A percentile compares a stretch with the other conserved stretches of the same genome.
phyloP scores from a whole-genome alignment of 2,888 invertebrate species.

The Lomographa bimaculata region DNA sequence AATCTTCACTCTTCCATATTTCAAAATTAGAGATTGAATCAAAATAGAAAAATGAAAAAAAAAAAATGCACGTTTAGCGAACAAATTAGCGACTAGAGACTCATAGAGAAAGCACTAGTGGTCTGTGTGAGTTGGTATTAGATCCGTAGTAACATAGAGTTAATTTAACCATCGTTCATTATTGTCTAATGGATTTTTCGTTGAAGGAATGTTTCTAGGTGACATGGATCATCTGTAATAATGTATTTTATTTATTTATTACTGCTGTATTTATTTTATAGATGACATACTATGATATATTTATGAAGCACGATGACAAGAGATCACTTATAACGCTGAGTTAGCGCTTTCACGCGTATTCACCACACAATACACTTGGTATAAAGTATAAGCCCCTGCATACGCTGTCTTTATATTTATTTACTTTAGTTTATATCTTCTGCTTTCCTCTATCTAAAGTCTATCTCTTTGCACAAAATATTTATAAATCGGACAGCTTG shows the following conservation, averaged over 20 bases:
- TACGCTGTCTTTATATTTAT: conserved; percentile 23
- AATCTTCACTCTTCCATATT: conserved; percentile 83
- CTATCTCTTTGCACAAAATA: conserved; percentile 15
- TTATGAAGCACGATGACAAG: conserved; percentile 45
- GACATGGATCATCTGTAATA: conserved; percentile 63
- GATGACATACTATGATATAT: conserved; percentile 34
- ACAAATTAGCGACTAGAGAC: conserved; percentile 54
- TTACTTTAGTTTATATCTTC: conserved; percentile 16
- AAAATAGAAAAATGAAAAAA: conserved; percentile 49
- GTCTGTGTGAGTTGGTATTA: conserved; percentile 66
- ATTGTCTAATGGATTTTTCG: conserved; percentile 37
- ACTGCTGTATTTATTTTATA: conserved; percentile 39
- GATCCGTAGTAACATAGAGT: conserved; percentile 53
- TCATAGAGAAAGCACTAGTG: conserved; percentile 67
- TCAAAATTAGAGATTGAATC: conserved; percentile 57
- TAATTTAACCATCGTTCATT: conserved; percentile 40
- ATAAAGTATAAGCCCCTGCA: conserved; percentile 32
- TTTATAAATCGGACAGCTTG: conserved; percentile 6
- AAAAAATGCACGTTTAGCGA: conserved; percentile 72
- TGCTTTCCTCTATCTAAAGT: conserved; percentile 13
- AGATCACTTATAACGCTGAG: conserved; percentile 40
- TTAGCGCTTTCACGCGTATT: conserved; percentile 39
- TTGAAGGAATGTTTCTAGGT: conserved; percentile 72
- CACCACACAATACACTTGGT: conserved; percentile 43
- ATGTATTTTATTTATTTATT: conserved; percentile 38